phyloP scores from a whole-genome alignment of 2,888 invertebrate genomes.

The Argyresthia goedartella region DNA sequence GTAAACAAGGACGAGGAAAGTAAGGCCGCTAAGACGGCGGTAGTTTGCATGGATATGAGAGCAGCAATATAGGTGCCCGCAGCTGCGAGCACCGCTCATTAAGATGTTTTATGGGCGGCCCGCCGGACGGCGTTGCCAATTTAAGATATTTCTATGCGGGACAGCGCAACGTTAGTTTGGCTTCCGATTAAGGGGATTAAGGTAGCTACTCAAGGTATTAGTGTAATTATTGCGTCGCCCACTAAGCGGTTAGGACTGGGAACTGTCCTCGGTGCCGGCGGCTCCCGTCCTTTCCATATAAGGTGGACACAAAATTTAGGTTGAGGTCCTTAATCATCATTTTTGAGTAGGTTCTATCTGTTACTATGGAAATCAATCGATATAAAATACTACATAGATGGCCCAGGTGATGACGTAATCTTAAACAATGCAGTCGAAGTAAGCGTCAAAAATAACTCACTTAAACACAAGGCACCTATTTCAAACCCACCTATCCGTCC shows the following conservation, averaged over 20 bases:
- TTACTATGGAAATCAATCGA: background rate
- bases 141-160: constrained; percentile 71
- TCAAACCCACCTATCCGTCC: constrained; percentile 44
- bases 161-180: constrained; percentile 66
- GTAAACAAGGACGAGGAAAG: constrained; percentile 66
- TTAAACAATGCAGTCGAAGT: background rate
- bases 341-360: background rate
- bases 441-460: background rate
- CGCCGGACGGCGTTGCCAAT: constrained; percentile 69
- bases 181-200: constrained; percentile 68
- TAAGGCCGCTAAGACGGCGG: constrained; percentile 64
- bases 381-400: background rate
- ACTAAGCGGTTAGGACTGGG: constrained; percentile 51
- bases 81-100: constrained; percentile 70
- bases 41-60: constrained; percentile 72
- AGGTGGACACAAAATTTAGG: background rate
- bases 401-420: background rate
- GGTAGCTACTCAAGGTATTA: constrained; percentile 66
- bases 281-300: background rate
- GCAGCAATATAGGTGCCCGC: constrained; percentile 65
- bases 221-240: constrained; percentile 61
- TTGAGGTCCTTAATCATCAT: no score
- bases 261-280: background rate
- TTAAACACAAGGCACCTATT: background rate
- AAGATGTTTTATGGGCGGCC: constrained; percentile 71